Conservation (phyloP, 2,113 vertebrate species). For the Barbus barbus region DNA sequence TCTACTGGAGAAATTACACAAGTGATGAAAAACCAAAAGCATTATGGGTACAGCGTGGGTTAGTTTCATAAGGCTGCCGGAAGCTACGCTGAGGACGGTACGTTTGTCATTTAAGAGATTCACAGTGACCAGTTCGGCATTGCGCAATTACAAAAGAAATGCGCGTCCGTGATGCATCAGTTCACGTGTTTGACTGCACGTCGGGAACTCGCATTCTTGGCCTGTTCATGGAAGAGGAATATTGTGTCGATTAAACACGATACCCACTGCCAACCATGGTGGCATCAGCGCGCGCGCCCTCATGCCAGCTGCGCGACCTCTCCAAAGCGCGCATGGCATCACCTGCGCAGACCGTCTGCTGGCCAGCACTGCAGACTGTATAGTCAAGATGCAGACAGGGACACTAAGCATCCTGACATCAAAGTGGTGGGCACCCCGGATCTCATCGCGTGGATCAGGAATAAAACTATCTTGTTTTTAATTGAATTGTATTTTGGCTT, state of each 20-base stretch:
- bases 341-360: conserved; percentile 37
- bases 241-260: background rate
- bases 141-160: background rate
- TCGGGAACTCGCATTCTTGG: conserved; percentile 41
- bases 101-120: background rate
- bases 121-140: background rate
- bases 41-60: conserved; percentile 70
- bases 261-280: too few relatives aligned
- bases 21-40: conserved; percentile 38
- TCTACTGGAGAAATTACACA: conserved; percentile 60
- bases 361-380: conserved; percentile 52
- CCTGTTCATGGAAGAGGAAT: conserved; percentile 38
- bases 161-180: conserved; percentile 55
- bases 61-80: conserved; percentile 60
- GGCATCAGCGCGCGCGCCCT: background rate
- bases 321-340: background rate
- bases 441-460: conserved; percentile 67
- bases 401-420: conserved; percentile 38
- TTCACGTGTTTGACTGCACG: conserved; percentile 45
- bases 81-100: background rate
- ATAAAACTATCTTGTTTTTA: conserved; percentile 52
- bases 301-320: background rate
- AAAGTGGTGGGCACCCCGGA: conserved; percentile 65
- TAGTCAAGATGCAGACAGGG: conserved; percentile 45
- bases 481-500: conserved; percentile 51